These are phyloP conservation scores for Discoglossus pictus DNA, from an alignment of 2,797 vertebrate species.

Conservation along the genomic window DNA sequence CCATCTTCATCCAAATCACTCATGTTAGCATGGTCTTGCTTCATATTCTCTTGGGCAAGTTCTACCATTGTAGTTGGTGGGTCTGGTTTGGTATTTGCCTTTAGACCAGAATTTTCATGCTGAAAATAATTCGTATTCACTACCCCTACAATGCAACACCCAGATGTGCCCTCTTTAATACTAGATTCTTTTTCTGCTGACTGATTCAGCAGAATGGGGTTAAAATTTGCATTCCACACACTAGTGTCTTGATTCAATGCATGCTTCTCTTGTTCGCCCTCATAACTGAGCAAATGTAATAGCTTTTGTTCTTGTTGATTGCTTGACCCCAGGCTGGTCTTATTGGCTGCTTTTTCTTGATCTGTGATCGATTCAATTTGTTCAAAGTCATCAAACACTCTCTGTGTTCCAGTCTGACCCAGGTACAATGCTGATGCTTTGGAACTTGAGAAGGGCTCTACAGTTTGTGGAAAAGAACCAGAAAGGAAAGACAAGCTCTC, in stretches of 20 bases:
- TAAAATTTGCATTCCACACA: slow-evolving; percentile 69
- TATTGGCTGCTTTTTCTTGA: slow-evolving; percentile 64
- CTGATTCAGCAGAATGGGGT: slow-evolving; percentile 48
- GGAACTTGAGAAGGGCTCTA: slow-evolving; percentile 54
- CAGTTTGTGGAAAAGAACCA: slow-evolving; percentile 42
- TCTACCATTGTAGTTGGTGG: slow-evolving; percentile 66
- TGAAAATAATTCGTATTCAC: slow-evolving; percentile 60
- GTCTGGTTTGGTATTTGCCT: slow-evolving; percentile 38
- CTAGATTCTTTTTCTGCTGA: slow-evolving; percentile 46
- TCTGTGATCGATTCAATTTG: slow-evolving; percentile 61
- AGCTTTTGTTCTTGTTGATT: slow-evolving; percentile 55
- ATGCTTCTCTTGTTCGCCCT: slow-evolving; percentile 23
- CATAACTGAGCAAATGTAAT: slow-evolving; percentile 40
- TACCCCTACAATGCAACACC: slow-evolving; percentile 67
- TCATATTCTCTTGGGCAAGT: slow-evolving; percentile 68
- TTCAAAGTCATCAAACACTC: slow-evolving; percentile 16
- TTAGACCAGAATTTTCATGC: slow-evolving; percentile 30
- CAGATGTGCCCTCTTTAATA: slow-evolving; percentile 66
- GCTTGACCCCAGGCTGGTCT: slow-evolving; percentile 61
- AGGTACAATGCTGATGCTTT: slow-evolving; percentile 52
- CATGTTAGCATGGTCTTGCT: slow-evolving; percentile 6
- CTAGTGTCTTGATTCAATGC: slow-evolving; percentile 61
- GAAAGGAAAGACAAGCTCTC: slow-evolving; percentile 67
- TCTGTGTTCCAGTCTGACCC: slow-evolving; percentile 49
- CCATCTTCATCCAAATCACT: slow-evolving; percentile 55